Evolutionary conservation across 2,888 invertebrate genomes (phyloP).

Genomic region (Mythimna pallens): DNA sequence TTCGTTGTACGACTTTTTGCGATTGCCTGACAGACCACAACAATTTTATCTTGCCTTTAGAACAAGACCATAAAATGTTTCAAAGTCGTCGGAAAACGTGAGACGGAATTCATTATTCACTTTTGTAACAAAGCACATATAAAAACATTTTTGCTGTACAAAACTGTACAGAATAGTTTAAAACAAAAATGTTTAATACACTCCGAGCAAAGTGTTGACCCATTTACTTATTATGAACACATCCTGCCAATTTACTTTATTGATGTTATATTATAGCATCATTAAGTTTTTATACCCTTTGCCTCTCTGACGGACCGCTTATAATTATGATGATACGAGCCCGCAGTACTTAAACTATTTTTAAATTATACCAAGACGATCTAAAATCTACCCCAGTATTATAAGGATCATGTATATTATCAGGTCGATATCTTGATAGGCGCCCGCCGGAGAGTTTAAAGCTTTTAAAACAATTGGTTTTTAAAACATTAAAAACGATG

Average conservation of each 20-base stretch:
- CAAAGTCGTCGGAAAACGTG: constrained; percentile 73
- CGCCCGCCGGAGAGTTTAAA: constrained; percentile 76
- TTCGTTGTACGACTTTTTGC: constrained; percentile 79
- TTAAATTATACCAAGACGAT: constrained; percentile 83
- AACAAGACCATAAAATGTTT: constrained; percentile 78
- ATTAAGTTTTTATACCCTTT: constrained; percentile 87
- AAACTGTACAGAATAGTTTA: constrained; percentile 45
- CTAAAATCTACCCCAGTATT: constrained; percentile 82
- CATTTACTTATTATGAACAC: constrained; percentile 83
- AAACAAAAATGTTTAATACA: constrained; percentile 65
- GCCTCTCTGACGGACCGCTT: constrained; percentile 82
- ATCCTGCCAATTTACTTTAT: constrained; percentile 90
- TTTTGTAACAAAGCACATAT: constrained; percentile 64
- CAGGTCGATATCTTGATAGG: constrained; percentile 80
- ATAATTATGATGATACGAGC: constrained; percentile 85
- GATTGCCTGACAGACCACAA: constrained; percentile 72
- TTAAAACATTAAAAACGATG: constrained; percentile 69
- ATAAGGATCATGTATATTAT: constrained; percentile 78
- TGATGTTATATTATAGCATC: constrained; percentile 86
- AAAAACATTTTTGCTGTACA: constrained; percentile 44
- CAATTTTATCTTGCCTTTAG: constrained; percentile 79
- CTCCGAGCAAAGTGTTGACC: constrained; percentile 79
- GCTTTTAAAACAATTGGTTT: constrained; percentile 71
- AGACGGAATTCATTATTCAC: constrained; percentile 75
- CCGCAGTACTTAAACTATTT: constrained; percentile 86